phyloP scores from a whole-genome alignment of 2,888 invertebrate genomes.

The Leptothorax acervorum region DNA sequence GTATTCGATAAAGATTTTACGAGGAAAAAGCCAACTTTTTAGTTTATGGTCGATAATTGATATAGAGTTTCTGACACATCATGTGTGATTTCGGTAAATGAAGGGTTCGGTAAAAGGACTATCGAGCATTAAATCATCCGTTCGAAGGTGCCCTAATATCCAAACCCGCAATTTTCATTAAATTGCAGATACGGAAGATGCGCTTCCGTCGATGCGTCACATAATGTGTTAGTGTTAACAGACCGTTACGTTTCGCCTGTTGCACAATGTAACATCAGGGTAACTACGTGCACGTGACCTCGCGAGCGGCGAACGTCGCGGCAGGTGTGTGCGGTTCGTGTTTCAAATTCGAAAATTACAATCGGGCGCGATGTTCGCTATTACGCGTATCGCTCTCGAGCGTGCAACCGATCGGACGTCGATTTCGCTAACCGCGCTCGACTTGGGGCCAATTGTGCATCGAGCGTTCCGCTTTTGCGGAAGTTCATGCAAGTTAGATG shows the following conservation, averaged over 20 bases:
- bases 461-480: conserved; percentile 12
- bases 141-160: conserved; percentile 12
- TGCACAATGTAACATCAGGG: conserved; percentile 35
- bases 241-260: conserved; percentile 49
- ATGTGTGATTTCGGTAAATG: not conserved
- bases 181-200: conserved; percentile 31
- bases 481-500: conserved; percentile 24
- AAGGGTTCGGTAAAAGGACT: not conserved
- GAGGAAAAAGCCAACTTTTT: not conserved
- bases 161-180: conserved; percentile 35
- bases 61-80: not conserved
- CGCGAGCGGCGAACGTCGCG: conserved; percentile 33
- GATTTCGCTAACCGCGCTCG: conserved; percentile 51
- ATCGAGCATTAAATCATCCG: conserved; percentile 17
- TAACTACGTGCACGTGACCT: conserved; percentile 38
- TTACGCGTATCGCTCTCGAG: conserved; percentile 35
- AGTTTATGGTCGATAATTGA: not conserved
- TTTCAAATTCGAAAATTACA: conserved; percentile 55
- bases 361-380: conserved; percentile 38
- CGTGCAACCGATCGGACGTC: conserved; percentile 59
- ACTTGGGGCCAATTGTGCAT: conserved; percentile 4
- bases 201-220: conserved; percentile 29
- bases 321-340: conserved; percentile 41
- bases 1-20: not conserved
- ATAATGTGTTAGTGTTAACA: conserved; percentile 39